Evolutionary conservation across 1,140 invertebrate genomes (phyloP).

Genomic region (Atopsyche davidsoni): DNA sequence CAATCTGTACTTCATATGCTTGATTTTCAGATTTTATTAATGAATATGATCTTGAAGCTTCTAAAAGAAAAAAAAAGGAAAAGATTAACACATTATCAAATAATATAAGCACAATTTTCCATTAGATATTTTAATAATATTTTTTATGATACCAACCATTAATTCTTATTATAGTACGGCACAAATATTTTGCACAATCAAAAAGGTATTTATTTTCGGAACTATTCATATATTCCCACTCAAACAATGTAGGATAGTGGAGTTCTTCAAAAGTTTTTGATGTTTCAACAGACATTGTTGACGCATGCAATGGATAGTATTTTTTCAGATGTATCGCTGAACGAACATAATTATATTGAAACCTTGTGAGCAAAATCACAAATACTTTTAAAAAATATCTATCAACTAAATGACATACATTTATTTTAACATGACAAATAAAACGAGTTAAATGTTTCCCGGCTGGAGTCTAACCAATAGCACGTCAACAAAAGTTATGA

Average conservation of each 20-base stretch:
- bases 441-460: not conserved
- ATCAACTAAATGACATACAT: not conserved
- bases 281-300: no score
- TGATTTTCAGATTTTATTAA: no score
- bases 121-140: not conserved
- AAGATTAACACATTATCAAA: not conserved
- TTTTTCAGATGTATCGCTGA: not conserved
- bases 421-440: not conserved
- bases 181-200: constrained; percentile 19
- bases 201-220: constrained; percentile 9
- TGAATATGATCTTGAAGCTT: no score
- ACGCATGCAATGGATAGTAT: not conserved
- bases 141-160: constrained; percentile 13
- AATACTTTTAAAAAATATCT: not conserved
- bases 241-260: constrained; percentile 7
- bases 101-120: not conserved
- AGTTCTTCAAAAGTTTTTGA: constrained; percentile 3
- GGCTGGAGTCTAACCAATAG: not conserved
- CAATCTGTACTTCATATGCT: no score
- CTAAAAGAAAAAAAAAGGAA: not conserved
- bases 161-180: constrained; percentile 14
- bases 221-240: constrained; percentile 18
- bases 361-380: not conserved
- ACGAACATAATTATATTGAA: not conserved
- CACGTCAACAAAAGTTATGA: no score